Percentiles rank a stretch among this genome's conserved stretches.
phyloP scores from a whole-genome alignment of 2,888 invertebrate genomes.

The Anaspis maculata region DNA sequence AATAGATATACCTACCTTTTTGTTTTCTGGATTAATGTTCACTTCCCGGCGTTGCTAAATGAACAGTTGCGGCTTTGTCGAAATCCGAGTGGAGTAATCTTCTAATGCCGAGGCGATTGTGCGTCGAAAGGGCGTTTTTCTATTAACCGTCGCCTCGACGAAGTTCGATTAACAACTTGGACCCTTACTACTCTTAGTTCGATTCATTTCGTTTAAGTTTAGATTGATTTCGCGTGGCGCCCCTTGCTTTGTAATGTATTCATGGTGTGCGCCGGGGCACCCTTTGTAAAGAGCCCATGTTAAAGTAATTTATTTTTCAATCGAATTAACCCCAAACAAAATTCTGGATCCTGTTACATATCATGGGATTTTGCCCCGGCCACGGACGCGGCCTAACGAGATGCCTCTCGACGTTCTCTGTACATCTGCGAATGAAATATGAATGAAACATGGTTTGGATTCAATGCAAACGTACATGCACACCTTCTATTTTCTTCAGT shows the following conservation, averaged over 20 bases:
- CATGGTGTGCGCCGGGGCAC: constrained; percentile 1
- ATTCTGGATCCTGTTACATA: constrained; percentile 11
- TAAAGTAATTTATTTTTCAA: constrained; percentile 15
- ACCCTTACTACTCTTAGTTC: background rate
- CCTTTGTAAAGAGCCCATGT: constrained; percentile 3
- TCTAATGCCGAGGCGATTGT: too few relatives aligned
- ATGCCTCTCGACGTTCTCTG: too few relatives aligned
- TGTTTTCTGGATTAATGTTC: too few relatives aligned
- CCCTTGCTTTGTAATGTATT: constrained; percentile 3
- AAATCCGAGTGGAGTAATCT: too few relatives aligned
- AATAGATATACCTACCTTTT: too few relatives aligned
- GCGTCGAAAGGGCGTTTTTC: constrained; percentile 9
- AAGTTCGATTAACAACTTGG: constrained; percentile 1
- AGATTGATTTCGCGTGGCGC: constrained; percentile 1
- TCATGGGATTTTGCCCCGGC: too few relatives aligned
- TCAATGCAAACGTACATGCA: too few relatives aligned
- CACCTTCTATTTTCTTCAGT: too few relatives aligned
- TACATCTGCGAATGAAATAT: background rate
- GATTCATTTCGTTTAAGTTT: constrained; percentile 1
- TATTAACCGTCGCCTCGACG: constrained; percentile 6
- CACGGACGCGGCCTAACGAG: background rate
- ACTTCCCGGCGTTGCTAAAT: too few relatives aligned
- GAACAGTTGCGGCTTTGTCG: too few relatives aligned
- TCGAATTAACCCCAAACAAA: constrained; percentile 14
- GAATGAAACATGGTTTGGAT: too few relatives aligned